A percentile compares a stretch with the other conserved stretches of the same genome.
These are phyloP conservation scores for Oreotrochilus melanogaster DNA, from an alignment of 2,113 vertebrate species.

Conservation along the genomic window DNA sequence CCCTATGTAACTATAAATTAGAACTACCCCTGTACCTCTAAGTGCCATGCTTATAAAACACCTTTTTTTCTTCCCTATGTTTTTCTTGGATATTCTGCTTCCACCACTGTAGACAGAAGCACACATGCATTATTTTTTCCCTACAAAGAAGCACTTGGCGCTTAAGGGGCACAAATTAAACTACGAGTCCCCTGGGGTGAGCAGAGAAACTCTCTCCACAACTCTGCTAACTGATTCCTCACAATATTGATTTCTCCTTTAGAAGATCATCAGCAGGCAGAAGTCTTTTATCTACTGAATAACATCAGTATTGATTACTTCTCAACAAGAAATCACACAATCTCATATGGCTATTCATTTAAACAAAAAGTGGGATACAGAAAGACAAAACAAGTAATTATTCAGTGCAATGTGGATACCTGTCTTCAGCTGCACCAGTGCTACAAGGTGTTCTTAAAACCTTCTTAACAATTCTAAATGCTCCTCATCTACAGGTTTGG, in stretches of 20 bases:
- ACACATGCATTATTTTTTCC: background rate
- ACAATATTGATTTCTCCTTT: slow-evolving; percentile 34
- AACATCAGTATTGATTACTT: slow-evolving; percentile 48
- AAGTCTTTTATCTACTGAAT: slow-evolving; percentile 18
- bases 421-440: background rate
- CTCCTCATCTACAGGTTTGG: background rate
- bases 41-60: background rate
- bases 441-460: background rate
- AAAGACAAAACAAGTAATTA: slow-evolving; percentile 20
- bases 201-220: background rate
- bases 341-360: slow-evolving; percentile 25
- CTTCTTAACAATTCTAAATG: background rate
- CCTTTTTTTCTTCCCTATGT: background rate
- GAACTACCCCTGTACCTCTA: background rate
- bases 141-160: background rate
- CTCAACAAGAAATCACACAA: slow-evolving; percentile 24
- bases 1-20: background rate
- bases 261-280: slow-evolving; percentile 35
- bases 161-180: background rate
- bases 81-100: background rate
- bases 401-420: background rate
- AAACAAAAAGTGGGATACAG: slow-evolving; percentile 6
- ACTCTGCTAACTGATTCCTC: slow-evolving; percentile 23
- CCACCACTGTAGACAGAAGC: background rate
- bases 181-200: background rate